phyloP scores from a whole-genome alignment of 2,113 vertebrate species.

The Australoheros scitulus region DNA sequence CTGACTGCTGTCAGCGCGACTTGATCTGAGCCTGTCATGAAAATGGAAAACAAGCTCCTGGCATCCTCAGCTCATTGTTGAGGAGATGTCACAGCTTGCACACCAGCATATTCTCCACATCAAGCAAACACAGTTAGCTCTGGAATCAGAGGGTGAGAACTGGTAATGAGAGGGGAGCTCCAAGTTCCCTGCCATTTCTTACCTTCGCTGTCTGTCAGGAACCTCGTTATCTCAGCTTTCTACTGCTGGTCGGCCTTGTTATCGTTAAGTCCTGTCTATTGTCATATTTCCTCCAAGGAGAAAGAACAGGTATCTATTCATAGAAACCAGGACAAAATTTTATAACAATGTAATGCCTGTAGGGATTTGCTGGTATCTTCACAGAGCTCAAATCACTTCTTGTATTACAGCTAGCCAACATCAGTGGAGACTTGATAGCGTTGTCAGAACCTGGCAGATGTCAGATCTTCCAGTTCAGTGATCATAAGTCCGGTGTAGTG shows the following conservation, averaged over 20 bases:
- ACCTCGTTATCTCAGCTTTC: conserved; percentile 69
- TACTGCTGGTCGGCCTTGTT: conserved; percentile 62
- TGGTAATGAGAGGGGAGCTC: conserved; percentile 69
- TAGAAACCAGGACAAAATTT: conserved; percentile 23
- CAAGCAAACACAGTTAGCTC: conserved; percentile 32
- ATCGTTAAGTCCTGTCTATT: conserved; percentile 63
- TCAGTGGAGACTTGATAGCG: conserved; percentile 16
- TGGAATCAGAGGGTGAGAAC: conserved; percentile 39
- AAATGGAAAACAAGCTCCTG: conserved; percentile 51
- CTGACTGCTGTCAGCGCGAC: conserved; percentile 7
- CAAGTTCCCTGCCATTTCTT: conserved; percentile 23
- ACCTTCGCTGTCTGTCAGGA: conserved; percentile 66
- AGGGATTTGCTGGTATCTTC: conserved; percentile 36
- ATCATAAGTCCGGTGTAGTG: conserved; percentile 3
- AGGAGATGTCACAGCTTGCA: conserved; percentile 48
- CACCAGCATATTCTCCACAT: conserved; percentile 23
- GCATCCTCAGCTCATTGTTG: conserved; percentile 40
- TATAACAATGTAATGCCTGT: neutral
- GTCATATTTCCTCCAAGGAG: conserved; percentile 62
- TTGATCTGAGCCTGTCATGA: conserved; percentile 30
- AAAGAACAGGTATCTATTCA: conserved; percentile 57
- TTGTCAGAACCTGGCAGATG: conserved; percentile 19
- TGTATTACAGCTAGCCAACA: conserved; percentile 27
- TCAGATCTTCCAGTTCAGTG: conserved; percentile 8
- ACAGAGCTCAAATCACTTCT: neutral